phyloP scores from a whole-genome alignment of 2,797 vertebrate genomes.

The Melanotaenia trifasciata region DNA sequence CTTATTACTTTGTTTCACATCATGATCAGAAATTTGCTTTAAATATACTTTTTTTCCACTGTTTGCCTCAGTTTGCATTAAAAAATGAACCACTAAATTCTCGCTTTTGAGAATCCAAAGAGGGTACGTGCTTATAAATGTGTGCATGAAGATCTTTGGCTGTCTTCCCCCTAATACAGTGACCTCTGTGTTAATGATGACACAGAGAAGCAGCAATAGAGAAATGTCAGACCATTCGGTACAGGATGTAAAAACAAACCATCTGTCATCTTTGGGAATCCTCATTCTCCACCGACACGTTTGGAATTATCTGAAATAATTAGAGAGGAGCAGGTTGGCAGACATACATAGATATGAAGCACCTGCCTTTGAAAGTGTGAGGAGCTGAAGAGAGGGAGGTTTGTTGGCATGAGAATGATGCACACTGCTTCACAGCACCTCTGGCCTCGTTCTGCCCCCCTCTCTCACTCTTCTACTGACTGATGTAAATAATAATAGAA shows the following conservation, averaged over 20 bases:
- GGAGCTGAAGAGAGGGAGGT: not conserved
- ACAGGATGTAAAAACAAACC: constrained; percentile 60
- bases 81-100: not conserved
- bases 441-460: constrained; percentile 68
- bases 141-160: not conserved
- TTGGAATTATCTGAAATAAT: constrained; percentile 73
- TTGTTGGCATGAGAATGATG: constrained; percentile 69
- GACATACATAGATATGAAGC: constrained; percentile 21
- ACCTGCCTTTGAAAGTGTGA: constrained; percentile 48
- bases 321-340: constrained; percentile 58
- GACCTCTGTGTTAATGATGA: constrained; percentile 33
- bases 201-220: constrained; percentile 27
- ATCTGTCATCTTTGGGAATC: constrained; percentile 43
- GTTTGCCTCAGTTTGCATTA: not conserved
- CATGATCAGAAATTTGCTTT: not conserved
- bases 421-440: constrained; percentile 66
- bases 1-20: not conserved
- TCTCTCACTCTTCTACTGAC: constrained; percentile 66
- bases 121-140: not conserved
- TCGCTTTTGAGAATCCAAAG: not conserved
- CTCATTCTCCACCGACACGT: constrained; percentile 56
- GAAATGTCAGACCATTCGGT: constrained; percentile 45
- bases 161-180: constrained; percentile 3
- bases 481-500: constrained; percentile 86
- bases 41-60: not conserved